Percentiles rank a stretch among this genome's conserved stretches.
Evolutionary conservation across 1,140 invertebrate species (phyloP).

Genomic region (Agrilus planipennis): DNA sequence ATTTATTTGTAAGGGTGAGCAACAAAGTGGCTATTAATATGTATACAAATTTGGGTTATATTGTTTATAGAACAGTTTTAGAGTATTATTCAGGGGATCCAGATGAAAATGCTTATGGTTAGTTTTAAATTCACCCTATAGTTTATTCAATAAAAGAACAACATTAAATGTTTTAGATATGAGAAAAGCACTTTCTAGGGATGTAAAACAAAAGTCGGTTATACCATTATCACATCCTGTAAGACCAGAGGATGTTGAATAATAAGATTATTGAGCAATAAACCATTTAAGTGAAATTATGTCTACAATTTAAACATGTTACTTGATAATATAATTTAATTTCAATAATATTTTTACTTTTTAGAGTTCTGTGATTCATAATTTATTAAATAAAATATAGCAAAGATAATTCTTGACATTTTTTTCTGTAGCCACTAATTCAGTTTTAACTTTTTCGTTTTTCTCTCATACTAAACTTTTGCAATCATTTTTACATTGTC

Average conservation of each 20-base stretch:
- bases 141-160: background rate
- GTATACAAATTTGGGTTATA: conserved; percentile 95
- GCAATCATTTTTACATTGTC: too few species aligned
- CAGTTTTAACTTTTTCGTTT: too few species aligned
- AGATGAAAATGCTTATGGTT: conserved; percentile 98
- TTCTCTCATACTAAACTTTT: too few species aligned
- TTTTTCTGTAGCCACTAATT: too few species aligned
- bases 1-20: conserved; percentile 94
- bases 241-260: conserved; percentile 89
- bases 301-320: too few species aligned
- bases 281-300: too few species aligned
- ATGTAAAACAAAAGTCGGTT: conserved; percentile 85
- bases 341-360: too few species aligned
- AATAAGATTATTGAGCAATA: too few species aligned
- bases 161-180: conserved; percentile 67
- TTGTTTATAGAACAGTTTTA: conserved; percentile 88
- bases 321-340: too few species aligned
- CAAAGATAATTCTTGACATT: too few species aligned
- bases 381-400: too few species aligned
- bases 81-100: conserved; percentile 97
- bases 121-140: conserved; percentile 16
- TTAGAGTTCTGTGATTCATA: too few species aligned
- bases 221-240: conserved; percentile 90
- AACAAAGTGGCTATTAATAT: conserved; percentile 96
- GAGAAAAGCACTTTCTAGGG: conserved; percentile 92